Evolutionary conservation across 1,140 invertebrate genomes (phyloP).

Genomic region (Apis dorsata): DNA sequence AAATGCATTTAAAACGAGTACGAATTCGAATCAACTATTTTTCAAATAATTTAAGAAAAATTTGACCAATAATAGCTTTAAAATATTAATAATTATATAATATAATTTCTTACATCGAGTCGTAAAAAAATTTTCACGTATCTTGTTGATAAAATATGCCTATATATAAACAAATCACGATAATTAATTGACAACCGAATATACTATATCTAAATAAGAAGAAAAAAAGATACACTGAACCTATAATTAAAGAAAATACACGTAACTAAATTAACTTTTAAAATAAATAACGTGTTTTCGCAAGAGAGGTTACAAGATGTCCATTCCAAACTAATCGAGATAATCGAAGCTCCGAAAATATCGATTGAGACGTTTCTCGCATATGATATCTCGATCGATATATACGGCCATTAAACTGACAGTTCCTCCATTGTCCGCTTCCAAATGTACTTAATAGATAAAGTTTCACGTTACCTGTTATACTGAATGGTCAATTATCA

Average conservation of each 20-base stretch:
- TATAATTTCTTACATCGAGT: no score
- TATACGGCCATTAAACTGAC: neutral
- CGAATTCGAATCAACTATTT: neutral
- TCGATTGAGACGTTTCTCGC: neutral
- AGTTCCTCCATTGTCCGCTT: conserved; percentile 26
- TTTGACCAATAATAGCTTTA: neutral
- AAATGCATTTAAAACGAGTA: neutral
- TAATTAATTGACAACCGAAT: neutral
- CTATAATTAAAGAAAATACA: neutral
- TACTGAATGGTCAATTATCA: neutral
- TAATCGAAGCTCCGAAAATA: conserved; percentile 48
- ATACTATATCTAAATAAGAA: neutral
- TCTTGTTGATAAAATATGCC: neutral
- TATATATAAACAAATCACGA: neutral
- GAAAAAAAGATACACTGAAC: conserved; percentile 24
- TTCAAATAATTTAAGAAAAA: neutral
- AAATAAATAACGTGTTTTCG: conserved; percentile 53
- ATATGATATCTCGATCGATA: no score
- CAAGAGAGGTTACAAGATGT: neutral
- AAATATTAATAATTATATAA: neutral
- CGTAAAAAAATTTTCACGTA: neutral
- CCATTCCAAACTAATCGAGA: conserved; percentile 5
- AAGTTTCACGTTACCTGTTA: conserved; percentile 4
- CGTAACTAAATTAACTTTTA: conserved; percentile 48
- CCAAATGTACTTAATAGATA: neutral